Conservation (phyloP, 1,140 invertebrate genomes). For the Papilio machaon region DNA sequence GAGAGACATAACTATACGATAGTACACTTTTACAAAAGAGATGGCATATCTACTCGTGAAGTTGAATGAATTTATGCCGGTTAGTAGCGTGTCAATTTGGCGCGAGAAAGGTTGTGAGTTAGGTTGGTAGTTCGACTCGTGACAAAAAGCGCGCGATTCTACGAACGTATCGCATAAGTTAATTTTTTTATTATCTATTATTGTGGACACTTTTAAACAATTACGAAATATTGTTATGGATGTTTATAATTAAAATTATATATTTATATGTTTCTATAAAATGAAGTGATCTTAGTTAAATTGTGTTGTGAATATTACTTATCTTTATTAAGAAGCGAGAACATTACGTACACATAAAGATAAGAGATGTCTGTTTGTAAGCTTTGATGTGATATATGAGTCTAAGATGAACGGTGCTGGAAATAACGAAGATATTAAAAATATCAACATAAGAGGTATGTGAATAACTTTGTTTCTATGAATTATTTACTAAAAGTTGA, state of each 20-base stretch:
- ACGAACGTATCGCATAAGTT: not conserved
- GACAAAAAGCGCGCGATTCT: conserved; percentile 53
- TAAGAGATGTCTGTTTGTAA: conserved; percentile 62
- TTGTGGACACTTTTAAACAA: not conserved
- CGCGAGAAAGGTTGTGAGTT: conserved; percentile 75
- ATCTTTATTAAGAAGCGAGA: conserved; percentile 41
- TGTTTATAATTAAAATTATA: not conserved
- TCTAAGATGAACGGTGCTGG: conserved; percentile 59
- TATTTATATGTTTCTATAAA: not conserved
- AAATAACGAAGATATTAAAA: conserved; percentile 62
- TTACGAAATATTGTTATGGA: not conserved
- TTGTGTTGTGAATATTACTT: conserved; percentile 36
- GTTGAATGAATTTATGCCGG: conserved; percentile 81
- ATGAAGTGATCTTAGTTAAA: conserved; percentile 21
- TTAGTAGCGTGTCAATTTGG: conserved; percentile 80
- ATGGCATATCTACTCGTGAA: conserved; percentile 56
- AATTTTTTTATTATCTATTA: not conserved
- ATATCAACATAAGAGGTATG: conserved; percentile 38
- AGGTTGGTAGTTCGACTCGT: conserved; percentile 42
- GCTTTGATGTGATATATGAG: conserved; percentile 67
- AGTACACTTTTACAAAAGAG: conserved; percentile 45
- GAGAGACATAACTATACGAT: conserved; percentile 50
- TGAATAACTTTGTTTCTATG: conserved; percentile 28
- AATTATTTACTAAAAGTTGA: not conserved
- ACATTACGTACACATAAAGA: conserved; percentile 58